Evolutionary conservation across 2,797 vertebrate species (phyloP), one percentile per base, ranked within the genome.

Genomic region (Paedocypris micromegethes): DNA sequence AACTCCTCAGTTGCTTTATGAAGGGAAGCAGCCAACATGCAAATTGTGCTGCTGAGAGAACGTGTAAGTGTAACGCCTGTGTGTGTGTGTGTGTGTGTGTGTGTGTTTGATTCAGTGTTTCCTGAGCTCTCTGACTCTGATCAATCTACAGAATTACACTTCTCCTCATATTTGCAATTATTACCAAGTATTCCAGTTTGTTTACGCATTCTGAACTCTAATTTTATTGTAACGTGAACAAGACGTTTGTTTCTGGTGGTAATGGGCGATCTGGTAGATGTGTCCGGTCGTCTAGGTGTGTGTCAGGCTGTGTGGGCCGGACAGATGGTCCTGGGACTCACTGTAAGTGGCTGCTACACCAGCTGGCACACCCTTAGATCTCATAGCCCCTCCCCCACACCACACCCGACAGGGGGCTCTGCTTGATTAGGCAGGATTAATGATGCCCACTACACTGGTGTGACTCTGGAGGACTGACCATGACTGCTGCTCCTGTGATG

Each of bases 401-500:
- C 71, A 75, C 78, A 79, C 80, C 81, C 75, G 55, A 63, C 72
- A 69, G 78, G 76, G 75, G 77, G 68, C 72, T 68, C 77, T 48
- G 83, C 84, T 87, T 88, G 88, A 90, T 89, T 88, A 88, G 83
- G 82, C 84, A 81, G 85, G 83, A 89, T 90, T 88, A 88, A 87
- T 86, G 83, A 83, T 77, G 83, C 79, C 77, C 79, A 68, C 66
- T 60, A 76, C 60, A 81, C 60, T 46, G 75, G 76, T 78, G 75
- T 68, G 49, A 62, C 23, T 52, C 75, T 72, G 75, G 72, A 75
- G 72, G 75, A 77, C 72, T 74, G 63, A 66, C 54, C 65, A 66
- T 58, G 78, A 80, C 64, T 70, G 69, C 66, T 62, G 52, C 67
- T 76, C 62, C 61, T 79, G 64, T 79, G 58, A 77, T 68, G 70